Conservation (phyloP, 2,888 invertebrate genomes). For the Ophion slaviceki region DNA sequence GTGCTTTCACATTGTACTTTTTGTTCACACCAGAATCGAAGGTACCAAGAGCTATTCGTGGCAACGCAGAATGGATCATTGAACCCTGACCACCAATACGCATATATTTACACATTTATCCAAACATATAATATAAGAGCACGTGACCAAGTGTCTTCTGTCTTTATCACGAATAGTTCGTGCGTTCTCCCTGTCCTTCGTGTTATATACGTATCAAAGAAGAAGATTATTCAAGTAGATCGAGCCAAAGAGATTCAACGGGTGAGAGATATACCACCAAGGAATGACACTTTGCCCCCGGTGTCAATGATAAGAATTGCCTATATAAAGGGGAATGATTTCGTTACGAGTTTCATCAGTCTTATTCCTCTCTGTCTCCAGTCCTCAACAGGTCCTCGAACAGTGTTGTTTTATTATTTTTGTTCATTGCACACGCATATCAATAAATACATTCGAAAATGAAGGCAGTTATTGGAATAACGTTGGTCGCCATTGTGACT, state of each 20-base stretch:
- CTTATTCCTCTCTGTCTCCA: constrained; percentile 63
- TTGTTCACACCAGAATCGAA: not conserved
- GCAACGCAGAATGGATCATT: not conserved
- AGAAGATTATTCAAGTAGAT: constrained; percentile 34
- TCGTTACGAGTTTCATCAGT: constrained; percentile 72
- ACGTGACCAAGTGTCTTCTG: not conserved
- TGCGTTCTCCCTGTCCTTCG: not conserved
- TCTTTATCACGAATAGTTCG: not conserved
- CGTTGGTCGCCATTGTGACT: constrained; percentile 68
- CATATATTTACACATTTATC: constrained; percentile 3
- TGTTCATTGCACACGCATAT: constrained; percentile 1
- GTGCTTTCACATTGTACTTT: not conserved
- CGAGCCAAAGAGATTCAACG: constrained; percentile 33
- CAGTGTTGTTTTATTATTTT: constrained; percentile 32
- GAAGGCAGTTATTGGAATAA: constrained; percentile 68
- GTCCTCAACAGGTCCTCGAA: constrained; percentile 48
- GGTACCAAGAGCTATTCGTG: not conserved
- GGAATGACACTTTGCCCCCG: constrained; percentile 75
- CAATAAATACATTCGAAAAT: constrained; percentile 62
- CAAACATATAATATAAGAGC: not conserved
- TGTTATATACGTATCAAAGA: not conserved
- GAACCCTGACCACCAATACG: not conserved
- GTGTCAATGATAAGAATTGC: constrained; percentile 74
- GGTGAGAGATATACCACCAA: constrained; percentile 66
- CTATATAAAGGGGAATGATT: constrained; percentile 77